Percentiles rank a stretch among this genome's conserved stretches.
Evolutionary conservation across 2,113 vertebrate genomes (phyloP).

Genomic region (Cettia cetti): DNA sequence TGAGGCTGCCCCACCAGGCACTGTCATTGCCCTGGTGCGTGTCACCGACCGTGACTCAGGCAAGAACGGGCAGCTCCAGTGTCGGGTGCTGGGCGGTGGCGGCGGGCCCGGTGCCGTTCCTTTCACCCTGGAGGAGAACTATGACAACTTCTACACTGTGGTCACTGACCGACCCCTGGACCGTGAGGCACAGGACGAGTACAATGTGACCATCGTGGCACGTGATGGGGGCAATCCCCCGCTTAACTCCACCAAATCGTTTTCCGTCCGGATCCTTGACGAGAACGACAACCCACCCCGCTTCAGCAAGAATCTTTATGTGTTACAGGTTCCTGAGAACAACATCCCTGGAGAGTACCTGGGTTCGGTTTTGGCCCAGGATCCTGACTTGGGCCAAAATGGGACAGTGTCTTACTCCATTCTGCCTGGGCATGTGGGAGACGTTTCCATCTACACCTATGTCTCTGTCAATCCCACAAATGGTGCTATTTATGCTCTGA

Average conservation of each 20-base stretch:
- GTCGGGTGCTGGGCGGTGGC: constrained; percentile 83
- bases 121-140: constrained; percentile 95
- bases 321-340: constrained; percentile 95
- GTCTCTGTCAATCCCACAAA: constrained; percentile 97
- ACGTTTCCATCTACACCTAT: constrained; percentile 95
- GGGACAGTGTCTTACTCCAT: constrained; percentile 97
- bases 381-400: constrained; percentile 94
- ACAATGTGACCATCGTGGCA: constrained; percentile 95
- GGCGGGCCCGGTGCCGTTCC: constrained; percentile 76
- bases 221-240: constrained; percentile 92
- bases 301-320: constrained; percentile 93
- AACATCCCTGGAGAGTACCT: constrained; percentile 97
- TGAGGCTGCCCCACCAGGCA: constrained; percentile 93
- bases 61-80: constrained; percentile 94
- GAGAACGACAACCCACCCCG: constrained; percentile 96
- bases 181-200: constrained; percentile 91
- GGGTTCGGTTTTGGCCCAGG: constrained; percentile 93
- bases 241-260: constrained; percentile 95
- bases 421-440: constrained; percentile 91
- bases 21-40: constrained; percentile 93
- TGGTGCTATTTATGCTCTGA: constrained; percentile 94
- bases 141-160: constrained; percentile 96
- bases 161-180: constrained; percentile 93
- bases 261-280: constrained; percentile 91
- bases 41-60: constrained; percentile 95